Conservation (phyloP, 2,888 invertebrate species). For the Ecliptopera silaceata region DNA sequence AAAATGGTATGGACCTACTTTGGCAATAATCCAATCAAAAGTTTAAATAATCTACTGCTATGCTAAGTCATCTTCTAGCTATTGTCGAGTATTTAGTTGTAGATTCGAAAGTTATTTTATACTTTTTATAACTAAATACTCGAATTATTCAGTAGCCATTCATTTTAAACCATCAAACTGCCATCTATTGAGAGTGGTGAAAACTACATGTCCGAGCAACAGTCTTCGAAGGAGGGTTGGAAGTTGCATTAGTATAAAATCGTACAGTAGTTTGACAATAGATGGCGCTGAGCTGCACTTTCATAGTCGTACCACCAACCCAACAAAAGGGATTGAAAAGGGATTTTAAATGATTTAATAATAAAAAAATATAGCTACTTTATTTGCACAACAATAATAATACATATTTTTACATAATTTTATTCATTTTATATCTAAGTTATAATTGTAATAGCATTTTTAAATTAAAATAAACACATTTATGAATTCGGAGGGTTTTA, state of each 20-base stretch:
- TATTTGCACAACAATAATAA: no score
- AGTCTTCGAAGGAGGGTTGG: not conserved
- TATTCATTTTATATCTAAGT: not conserved
- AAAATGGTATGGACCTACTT: no score
- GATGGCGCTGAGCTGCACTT: not conserved
- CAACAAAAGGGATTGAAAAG: no score
- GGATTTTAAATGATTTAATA: no score
- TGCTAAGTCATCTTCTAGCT: no score
- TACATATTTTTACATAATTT: not conserved
- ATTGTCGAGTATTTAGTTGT: no score
- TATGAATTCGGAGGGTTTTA: slow-evolving; percentile 30
- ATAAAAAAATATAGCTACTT: no score
- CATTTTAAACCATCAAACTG: slow-evolving; percentile 1
- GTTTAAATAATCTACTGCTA: no score
- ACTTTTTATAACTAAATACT: no score
- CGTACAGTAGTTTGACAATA: not conserved
- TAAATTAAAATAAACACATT: not conserved
- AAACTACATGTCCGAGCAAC: not conserved
- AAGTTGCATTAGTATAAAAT: not conserved
- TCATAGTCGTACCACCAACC: not conserved
- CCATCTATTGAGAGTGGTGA: slow-evolving; percentile 11
- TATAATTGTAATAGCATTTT: not conserved
- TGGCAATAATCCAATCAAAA: no score
- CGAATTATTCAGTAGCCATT: no score
- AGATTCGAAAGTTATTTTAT: no score